These are phyloP conservation scores for Elephas maximus DNA, from an alignment of 2,113 vertebrate genomes.

Conservation along the genomic window DNA sequence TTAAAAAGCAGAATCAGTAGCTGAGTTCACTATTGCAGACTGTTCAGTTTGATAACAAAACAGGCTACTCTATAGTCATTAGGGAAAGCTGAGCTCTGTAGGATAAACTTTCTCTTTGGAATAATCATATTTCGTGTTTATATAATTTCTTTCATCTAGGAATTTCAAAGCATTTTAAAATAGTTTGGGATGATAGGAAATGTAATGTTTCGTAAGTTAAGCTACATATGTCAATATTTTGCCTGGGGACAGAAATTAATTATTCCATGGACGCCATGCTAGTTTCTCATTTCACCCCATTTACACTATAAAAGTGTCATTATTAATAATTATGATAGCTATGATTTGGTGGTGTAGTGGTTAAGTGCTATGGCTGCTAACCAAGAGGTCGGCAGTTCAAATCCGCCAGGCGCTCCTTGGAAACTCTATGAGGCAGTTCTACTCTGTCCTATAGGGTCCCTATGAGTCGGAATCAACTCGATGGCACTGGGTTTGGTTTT, in stretches of 20 bases:
- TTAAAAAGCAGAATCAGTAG: slow-evolving; percentile 62
- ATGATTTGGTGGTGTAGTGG: neutral
- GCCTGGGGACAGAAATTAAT: slow-evolving; percentile 61
- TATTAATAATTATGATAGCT: slow-evolving; percentile 36
- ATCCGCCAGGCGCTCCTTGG: neutral
- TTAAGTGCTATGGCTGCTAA: neutral
- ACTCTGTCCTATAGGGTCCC: too few relatives aligned
- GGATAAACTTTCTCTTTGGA: slow-evolving; percentile 69
- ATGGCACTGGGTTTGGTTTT: too few relatives aligned
- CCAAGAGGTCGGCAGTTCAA: neutral
- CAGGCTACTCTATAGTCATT: neutral
- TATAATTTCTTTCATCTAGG: slow-evolving; percentile 65
- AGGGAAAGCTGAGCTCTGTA: slow-evolving; percentile 16
- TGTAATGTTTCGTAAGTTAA: slow-evolving; percentile 36
- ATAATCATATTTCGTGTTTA: slow-evolving; percentile 61
- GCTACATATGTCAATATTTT: slow-evolving; percentile 53
- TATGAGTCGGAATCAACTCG: too few relatives aligned
- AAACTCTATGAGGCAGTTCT: too few relatives aligned
- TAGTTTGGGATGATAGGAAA: slow-evolving; percentile 45
- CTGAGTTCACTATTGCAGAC: slow-evolving; percentile 47
- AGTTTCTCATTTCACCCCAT: slow-evolving; percentile 53
- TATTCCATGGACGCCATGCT: slow-evolving; percentile 35
- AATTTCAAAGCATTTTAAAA: slow-evolving; percentile 72
- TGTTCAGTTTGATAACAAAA: slow-evolving; percentile 61
- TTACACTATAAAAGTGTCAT: neutral